Conservation (phyloP, 2,113 vertebrate genomes). For the Actenoides lindsayi region DNA sequence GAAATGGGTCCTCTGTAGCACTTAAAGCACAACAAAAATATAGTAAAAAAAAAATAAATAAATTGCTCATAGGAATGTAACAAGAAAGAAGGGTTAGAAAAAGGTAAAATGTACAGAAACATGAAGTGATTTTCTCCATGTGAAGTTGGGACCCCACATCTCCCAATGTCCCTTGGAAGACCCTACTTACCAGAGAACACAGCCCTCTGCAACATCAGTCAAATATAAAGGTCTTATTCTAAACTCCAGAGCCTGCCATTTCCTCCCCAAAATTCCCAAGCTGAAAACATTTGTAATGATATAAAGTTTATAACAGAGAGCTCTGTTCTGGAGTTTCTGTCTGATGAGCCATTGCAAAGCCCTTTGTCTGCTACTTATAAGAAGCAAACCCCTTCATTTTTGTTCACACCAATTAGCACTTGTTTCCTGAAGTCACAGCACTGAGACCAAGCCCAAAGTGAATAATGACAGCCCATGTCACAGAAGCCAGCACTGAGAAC, state of each 20-base stretch:
- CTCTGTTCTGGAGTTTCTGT: not conserved
- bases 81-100: not conserved
- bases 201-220: not conserved
- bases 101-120: not conserved
- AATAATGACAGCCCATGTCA: not conserved
- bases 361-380: not conserved
- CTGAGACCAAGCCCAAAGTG: not conserved
- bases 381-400: not conserved
- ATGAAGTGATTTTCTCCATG: not conserved
- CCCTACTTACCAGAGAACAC: not conserved
- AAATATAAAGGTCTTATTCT: slow-evolving; percentile 13
- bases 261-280: not conserved
- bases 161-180: not conserved
- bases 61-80: accelerated
- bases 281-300: not conserved
- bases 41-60: accelerated
- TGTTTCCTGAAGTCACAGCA: not conserved
- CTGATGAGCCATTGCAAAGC: not conserved
- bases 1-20: not conserved
- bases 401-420: not conserved
- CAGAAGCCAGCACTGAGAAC: accelerated
- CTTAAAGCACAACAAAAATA: not conserved
- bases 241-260: not conserved
- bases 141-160: not conserved
- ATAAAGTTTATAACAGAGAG: not conserved